These are phyloP conservation scores for Tillus elongatus DNA, from an alignment of 2,888 invertebrate genomes.

Conservation along the genomic window DNA sequence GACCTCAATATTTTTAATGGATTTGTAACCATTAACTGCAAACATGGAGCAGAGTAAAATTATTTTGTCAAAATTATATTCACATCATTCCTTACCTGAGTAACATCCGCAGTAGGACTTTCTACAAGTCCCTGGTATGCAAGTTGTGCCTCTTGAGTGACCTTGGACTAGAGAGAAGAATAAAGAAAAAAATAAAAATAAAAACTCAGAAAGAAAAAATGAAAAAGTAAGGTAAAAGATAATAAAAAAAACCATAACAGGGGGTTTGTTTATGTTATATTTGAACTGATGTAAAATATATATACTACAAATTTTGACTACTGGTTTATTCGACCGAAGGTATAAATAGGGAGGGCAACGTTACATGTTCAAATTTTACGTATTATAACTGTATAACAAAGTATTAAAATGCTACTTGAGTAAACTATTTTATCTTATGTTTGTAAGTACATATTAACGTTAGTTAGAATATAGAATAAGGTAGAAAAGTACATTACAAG, in stretches of 20 bases:
- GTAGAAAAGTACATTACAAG: too few relatives aligned
- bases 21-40: slow-evolving; percentile 43
- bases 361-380: too few relatives aligned
- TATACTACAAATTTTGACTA: too few relatives aligned
- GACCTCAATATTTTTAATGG: slow-evolving; percentile 58
- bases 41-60: slow-evolving; percentile 1
- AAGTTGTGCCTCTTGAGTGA: slow-evolving; percentile 82
- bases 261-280: too few relatives aligned
- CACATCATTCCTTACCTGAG: slow-evolving; percentile 35
- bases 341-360: too few relatives aligned
- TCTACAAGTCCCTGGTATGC: slow-evolving; percentile 92
- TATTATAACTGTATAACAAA: too few relatives aligned
- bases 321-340: too few relatives aligned
- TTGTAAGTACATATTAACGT: too few relatives aligned
- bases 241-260: slow-evolving; percentile 13
- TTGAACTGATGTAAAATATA: too few relatives aligned
- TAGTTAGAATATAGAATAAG: too few relatives aligned
- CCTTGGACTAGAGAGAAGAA: slow-evolving; percentile 37
- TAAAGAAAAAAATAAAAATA: slow-evolving; percentile 13
- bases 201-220: slow-evolving; percentile 17
- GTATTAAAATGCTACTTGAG: too few relatives aligned
- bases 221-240: slow-evolving; percentile 19
- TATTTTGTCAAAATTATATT: neutral
- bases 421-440: too few relatives aligned
- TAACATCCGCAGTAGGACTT: slow-evolving; percentile 38